Evolutionary conservation across 2,888 invertebrate genomes (phyloP).

Genomic region (Hartigia nigra): DNA sequence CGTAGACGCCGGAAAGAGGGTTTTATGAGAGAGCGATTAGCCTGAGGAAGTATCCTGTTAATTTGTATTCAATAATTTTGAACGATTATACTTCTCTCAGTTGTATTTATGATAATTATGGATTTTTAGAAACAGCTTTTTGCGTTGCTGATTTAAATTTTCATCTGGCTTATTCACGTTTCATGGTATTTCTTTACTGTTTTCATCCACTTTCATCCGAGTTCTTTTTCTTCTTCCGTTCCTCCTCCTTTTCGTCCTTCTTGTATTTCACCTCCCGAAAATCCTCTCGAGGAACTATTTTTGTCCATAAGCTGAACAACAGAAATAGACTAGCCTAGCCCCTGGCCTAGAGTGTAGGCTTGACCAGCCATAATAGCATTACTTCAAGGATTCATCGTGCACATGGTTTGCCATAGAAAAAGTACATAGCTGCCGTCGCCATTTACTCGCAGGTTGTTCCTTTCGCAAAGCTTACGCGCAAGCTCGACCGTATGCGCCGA

Average conservation of each 20-base stretch:
- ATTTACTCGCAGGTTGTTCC: background rate
- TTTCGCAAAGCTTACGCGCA: background rate
- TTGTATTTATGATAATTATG: background rate
- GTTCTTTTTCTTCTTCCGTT: background rate
- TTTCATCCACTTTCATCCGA: background rate
- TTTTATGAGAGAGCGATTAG: background rate
- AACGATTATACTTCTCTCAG: background rate
- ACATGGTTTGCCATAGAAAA: slow-evolving; percentile 4
- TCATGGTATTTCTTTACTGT: background rate
- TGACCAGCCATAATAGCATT: slow-evolving; percentile 51
- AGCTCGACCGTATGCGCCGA: background rate
- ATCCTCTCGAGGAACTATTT: slow-evolving; percentile 51
- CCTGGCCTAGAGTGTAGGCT: slow-evolving; percentile 62
- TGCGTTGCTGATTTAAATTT: background rate
- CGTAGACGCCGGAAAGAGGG: background rate
- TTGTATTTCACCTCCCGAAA: slow-evolving; percentile 23
- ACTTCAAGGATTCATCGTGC: slow-evolving; percentile 18
- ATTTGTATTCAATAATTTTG: background rate
- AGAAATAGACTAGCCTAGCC: slow-evolving; percentile 63
- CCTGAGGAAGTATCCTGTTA: background rate
- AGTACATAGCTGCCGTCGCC: background rate
- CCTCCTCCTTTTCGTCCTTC: background rate
- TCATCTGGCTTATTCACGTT: background rate
- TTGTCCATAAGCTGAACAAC: slow-evolving; percentile 57
- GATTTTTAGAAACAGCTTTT: background rate